phyloP scores from a whole-genome alignment of 2,113 vertebrate genomes.

The Rissa tridactyla region DNA sequence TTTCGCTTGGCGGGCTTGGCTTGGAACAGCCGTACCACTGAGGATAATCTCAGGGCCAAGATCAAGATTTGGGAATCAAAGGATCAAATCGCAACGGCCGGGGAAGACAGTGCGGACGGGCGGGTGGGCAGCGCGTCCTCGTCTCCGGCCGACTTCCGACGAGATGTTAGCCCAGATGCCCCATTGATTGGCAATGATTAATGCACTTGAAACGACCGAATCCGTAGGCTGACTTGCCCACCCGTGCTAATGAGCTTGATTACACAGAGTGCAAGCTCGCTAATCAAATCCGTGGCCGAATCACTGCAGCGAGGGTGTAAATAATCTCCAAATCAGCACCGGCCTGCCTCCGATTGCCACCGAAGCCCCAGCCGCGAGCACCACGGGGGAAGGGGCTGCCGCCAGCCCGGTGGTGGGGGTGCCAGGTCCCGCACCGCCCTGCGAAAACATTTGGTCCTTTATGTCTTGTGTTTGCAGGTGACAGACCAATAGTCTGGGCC shows the following conservation, averaged over 20 bases:
- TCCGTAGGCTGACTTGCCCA: background rate
- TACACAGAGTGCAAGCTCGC: background rate
- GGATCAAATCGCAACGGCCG: background rate
- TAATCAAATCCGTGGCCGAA: background rate
- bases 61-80: background rate
- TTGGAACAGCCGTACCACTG: background rate
- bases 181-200: background rate
- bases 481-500: constrained; percentile 17
- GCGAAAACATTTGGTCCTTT: background rate
- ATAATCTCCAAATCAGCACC: background rate
- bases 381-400: background rate
- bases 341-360: background rate
- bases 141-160: fast-evolving
- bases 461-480: constrained; percentile 63
- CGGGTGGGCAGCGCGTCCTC: background rate
- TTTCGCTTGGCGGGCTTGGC: background rate
- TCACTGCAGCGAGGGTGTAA: background rate
- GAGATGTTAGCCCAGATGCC: background rate
- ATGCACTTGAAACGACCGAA: background rate
- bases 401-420: fast-evolving
- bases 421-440: fast-evolving
- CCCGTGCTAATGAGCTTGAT: background rate
- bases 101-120: fast-evolving
- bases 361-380: fast-evolving
- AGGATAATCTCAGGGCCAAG: background rate